Percentiles rank a stretch among this genome's conserved stretches.
Conservation (phyloP, 2,888 invertebrate species). For the Lepeophtheirus nordmannii region DNA sequence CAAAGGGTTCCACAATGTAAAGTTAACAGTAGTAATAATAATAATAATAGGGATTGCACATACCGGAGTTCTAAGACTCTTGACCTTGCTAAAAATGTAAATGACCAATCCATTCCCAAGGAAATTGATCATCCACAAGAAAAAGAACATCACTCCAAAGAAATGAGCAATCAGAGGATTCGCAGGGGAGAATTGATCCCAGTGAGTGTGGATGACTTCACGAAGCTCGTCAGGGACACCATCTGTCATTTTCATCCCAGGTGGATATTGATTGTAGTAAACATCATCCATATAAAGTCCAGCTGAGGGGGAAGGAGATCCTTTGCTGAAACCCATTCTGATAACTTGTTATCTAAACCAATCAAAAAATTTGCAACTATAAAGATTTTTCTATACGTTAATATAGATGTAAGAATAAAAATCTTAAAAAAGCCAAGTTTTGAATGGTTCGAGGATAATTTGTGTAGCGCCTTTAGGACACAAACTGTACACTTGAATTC, state of each 20-base stretch:
- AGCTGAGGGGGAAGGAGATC: background rate
- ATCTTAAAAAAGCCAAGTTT: too few relatives aligned
- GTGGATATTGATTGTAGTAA: background rate
- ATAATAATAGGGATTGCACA: too few relatives aligned
- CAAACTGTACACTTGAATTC: too few relatives aligned
- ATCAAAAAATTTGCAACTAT: too few relatives aligned
- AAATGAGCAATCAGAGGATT: conserved; percentile 31
- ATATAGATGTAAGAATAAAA: too few relatives aligned
- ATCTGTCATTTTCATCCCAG: conserved; percentile 26
- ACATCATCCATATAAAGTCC: background rate
- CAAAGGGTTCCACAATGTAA: background rate
- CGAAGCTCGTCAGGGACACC: too few relatives aligned
- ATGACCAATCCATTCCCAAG: conserved; percentile 30
- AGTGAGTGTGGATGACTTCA: conserved; percentile 29
- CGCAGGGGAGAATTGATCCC: conserved; percentile 31
- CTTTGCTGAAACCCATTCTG: too few relatives aligned
- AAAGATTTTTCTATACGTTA: too few relatives aligned
- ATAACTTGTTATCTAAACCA: too few relatives aligned
- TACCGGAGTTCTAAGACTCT: conserved; percentile 26
- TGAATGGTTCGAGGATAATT: too few relatives aligned
- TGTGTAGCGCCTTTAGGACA: too few relatives aligned
- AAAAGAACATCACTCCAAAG: conserved; percentile 29
- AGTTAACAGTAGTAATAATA: too few relatives aligned
- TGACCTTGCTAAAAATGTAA: conserved; percentile 29
- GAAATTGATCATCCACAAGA: conserved; percentile 28